Base-by-base conservation (phyloP, 2,113 vertebrate genomes). In the Reinhardtius hippoglossoides region DNA sequence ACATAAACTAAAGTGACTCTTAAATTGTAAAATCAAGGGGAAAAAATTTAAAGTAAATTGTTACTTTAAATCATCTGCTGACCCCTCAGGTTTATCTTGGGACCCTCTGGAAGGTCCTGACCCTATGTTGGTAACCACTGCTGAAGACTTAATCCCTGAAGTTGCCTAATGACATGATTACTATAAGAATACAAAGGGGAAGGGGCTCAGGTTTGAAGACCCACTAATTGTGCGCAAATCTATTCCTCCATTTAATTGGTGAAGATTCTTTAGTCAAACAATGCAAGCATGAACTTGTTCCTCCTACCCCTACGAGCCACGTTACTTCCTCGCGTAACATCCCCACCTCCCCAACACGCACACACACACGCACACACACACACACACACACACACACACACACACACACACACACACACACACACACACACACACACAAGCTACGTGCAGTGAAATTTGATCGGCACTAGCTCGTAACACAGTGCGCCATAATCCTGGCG, bases 401-500 rank as follows among this genome's bases (percentile, higher is more conserved):
- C 59, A 50, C 14, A 48, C 74, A 20, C 74, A 18, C 46, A 48
- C 60, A 44, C 79, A 48, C 83, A 27, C 59, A 55, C 12, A 13
- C 58, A 40, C 73, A 21, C 74, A 46, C 44, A 14, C 67, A 54
- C 79, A 48, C 83, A 44, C 55, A 55, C 13, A 46, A 46, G 6
- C 16, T 31, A 16, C 10, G 37, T 16, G 67, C 62, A 77, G 73
- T 90, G 88, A 75, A 92, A 91, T 85, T 79, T 78, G 89, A 91
- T 89, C 85, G 67, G 37, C 14, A 14, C 70, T 54, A 7, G 3
- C 37, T 65, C 63, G 37, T 24, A 27, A n/a, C 37, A 31, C 59
- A 0, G 61, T 72, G 83, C 69, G 40, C 68, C 56, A 31, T 35
- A 48, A 31, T 70, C 60, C 48, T 48, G 67, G 57, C 57, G 63